Conservation (phyloP, 2,113 vertebrate species). For the Marmota flaviventris region DNA sequence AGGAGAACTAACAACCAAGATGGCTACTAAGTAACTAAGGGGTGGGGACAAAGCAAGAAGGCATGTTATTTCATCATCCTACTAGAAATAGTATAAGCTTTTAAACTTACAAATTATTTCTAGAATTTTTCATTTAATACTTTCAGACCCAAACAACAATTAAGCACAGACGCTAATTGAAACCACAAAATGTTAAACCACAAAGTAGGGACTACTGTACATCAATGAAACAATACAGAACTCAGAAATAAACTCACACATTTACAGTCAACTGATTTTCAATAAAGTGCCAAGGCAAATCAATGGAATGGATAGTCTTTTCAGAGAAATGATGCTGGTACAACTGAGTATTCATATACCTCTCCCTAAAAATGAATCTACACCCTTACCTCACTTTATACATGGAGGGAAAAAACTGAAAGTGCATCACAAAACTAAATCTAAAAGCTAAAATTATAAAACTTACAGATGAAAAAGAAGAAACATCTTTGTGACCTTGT, state of each 20-base stretch:
- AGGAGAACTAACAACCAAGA: background rate
- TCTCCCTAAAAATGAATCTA: background rate
- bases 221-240: constrained; percentile 17
- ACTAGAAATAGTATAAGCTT: background rate
- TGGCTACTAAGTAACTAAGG: background rate
- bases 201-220: background rate
- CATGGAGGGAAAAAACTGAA: background rate
- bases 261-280: constrained; percentile 34
- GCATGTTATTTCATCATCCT: background rate
- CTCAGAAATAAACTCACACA: constrained; percentile 53
- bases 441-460: constrained; percentile 30
- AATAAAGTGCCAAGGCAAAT: constrained; percentile 18
- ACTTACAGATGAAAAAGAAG: constrained; percentile 43
- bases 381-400: background rate
- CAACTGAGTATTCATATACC: background rate
- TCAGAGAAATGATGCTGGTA: constrained; percentile 30
- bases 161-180: background rate
- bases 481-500: constrained; percentile 28
- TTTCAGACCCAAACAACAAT: background rate
- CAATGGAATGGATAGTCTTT: background rate
- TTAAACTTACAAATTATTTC: background rate
- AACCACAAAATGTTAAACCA: background rate
- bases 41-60: background rate
- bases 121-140: background rate
- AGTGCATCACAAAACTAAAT: constrained; percentile 35